Conservation (phyloP, 2,888 invertebrate species). For the Drosophila paramelanica region DNA sequence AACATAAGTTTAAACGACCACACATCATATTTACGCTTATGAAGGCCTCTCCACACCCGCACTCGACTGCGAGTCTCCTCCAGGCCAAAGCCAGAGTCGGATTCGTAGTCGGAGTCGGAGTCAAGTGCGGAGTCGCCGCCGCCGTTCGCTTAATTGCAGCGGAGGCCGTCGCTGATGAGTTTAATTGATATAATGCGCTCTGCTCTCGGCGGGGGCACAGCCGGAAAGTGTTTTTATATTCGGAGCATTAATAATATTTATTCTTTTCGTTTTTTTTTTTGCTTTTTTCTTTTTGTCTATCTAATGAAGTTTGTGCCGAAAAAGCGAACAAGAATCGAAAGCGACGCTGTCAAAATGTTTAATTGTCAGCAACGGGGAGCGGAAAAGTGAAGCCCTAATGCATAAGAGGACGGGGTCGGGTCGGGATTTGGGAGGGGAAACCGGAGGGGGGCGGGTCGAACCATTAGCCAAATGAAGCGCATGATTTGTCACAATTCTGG, state of each 20-base stretch:
- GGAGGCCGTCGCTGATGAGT: constrained; percentile 75
- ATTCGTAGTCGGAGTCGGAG: constrained; percentile 34
- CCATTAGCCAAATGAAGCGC: constrained; percentile 68
- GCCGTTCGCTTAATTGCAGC: constrained; percentile 70
- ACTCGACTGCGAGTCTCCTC: constrained; percentile 1
- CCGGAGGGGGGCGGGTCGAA: constrained; percentile 1
- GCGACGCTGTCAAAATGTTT: constrained; percentile 62
- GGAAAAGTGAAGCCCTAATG: constrained; percentile 8
- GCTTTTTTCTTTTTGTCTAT: constrained; percentile 31
- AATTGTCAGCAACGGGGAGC: constrained; percentile 56
- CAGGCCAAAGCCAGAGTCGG: background rate
- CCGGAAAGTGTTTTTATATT: constrained; percentile 56
- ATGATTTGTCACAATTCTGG: constrained; percentile 67
- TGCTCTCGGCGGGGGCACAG: constrained; percentile 50
- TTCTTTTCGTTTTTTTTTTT: constrained; percentile 1
- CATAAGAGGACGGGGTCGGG: background rate
- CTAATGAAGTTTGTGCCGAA: constrained; percentile 66
- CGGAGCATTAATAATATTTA: constrained; percentile 75
- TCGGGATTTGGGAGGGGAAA: background rate
- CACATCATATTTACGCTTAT: constrained; percentile 66
- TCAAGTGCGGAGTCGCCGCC: constrained; percentile 66
- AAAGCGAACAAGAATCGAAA: constrained; percentile 34
- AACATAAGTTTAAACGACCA: constrained; percentile 41
- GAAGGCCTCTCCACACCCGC: constrained; percentile 58
- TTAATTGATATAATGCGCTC: constrained; percentile 78